These are phyloP conservation scores for Pachydiplax longipennis DNA, from an alignment of 2,888 invertebrate genomes.

Conservation along the genomic window DNA sequence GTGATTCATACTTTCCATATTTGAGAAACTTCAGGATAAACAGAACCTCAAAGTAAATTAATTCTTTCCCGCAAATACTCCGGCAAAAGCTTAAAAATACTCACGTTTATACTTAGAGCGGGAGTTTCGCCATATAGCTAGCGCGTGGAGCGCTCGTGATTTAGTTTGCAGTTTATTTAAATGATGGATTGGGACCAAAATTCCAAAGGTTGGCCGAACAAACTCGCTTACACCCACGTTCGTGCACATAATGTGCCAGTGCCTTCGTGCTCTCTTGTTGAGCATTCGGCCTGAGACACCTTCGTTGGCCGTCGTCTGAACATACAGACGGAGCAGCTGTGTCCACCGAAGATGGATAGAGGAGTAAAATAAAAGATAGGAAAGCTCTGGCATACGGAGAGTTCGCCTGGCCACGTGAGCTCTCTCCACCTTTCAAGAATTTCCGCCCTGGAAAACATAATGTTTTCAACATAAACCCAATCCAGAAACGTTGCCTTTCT, in stretches of 20 bases:
- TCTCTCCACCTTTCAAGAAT: too few species aligned
- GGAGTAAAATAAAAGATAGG: neutral
- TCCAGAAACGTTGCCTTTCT: too few species aligned
- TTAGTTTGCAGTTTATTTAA: neutral
- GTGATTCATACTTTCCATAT: too few species aligned
- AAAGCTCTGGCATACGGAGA: neutral
- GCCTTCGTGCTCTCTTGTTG: neutral
- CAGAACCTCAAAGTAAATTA: neutral
- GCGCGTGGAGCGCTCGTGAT: neutral
- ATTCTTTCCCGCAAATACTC: neutral
- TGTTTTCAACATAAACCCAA: too few species aligned
- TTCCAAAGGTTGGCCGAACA: neutral
- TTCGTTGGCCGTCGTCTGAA: neutral
- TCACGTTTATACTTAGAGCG: neutral
- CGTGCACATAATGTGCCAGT: neutral
- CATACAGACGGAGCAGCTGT: neutral
- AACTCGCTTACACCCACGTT: neutral
- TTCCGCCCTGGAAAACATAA: too few species aligned
- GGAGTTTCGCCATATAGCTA: neutral
- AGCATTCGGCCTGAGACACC: neutral
- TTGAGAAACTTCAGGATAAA: neutral
- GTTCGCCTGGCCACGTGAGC: neutral
- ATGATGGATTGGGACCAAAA: neutral
- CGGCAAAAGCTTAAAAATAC: neutral
- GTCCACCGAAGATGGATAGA: neutral